Evolutionary conservation across 2,797 vertebrate species (phyloP).

Genomic region (Cryptoblepharus egeriae): DNA sequence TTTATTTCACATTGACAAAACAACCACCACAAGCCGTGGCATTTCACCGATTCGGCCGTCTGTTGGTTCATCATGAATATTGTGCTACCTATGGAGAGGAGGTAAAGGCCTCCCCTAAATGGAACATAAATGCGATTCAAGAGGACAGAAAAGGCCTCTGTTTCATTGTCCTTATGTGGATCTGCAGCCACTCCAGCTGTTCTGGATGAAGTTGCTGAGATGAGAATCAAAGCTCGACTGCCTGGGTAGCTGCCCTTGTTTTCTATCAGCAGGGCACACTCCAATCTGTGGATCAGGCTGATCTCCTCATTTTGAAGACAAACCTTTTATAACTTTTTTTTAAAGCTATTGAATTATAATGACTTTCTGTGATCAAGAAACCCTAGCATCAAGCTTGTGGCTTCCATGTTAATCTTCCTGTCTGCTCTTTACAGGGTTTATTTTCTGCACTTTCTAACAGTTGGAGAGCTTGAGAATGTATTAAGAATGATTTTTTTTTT

Average conservation of each 20-base stretch:
- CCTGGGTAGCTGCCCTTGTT: neutral
- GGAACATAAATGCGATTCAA: neutral
- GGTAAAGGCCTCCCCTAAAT: neutral
- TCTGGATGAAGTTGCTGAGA: conserved; percentile 17
- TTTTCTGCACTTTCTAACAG: neutral
- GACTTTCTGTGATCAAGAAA: conserved; percentile 7
- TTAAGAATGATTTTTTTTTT: conserved; percentile 5
- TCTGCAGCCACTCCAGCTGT: neutral
- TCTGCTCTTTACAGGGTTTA: conserved; percentile 21
- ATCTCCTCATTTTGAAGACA: neutral
- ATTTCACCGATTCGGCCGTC: neutral
- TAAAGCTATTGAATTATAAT: neutral
- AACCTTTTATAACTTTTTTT: conserved; percentile 25
- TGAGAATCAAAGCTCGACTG: conserved; percentile 14
- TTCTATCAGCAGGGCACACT: neutral
- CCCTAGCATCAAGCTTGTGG: neutral
- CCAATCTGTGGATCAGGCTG: neutral
- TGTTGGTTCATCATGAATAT: neutral
- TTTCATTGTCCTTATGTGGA: neutral
- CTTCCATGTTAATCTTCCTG: conserved; percentile 1
- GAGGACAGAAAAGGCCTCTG: conserved; percentile 19
- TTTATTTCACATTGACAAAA: neutral
- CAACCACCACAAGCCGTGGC: too few relatives aligned
- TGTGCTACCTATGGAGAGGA: neutral
- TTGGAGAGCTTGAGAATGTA: too few relatives aligned